Base-by-base conservation (phyloP, 2,888 invertebrate species). In the Omphaloscelis lunosa region DNA sequence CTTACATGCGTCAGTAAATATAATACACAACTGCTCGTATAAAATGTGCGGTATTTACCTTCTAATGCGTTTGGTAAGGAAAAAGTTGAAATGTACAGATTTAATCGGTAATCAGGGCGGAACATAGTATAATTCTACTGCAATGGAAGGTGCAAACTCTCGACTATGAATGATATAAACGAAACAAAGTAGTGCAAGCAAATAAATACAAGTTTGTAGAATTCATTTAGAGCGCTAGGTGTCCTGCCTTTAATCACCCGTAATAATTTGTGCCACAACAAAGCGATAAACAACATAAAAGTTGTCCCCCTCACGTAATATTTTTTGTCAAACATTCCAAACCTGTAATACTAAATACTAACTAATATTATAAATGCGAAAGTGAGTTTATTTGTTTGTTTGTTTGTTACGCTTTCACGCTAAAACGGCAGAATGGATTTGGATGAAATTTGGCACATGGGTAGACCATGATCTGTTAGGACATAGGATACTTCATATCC, bases 1-100 rank as follows among this genome's bases (percentile, higher is more conserved):
- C 83, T 83, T 83, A 79, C 85, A 82, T 80, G 68, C 84, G 84
- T 82, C 85, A 80, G 80, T 85, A 80, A 86, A 80, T 84, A 77
- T 87, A 77, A 71, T 80, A 80, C 75, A 85, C 76, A 80, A 81
- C 69, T 76, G 65, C 63, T 66, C 74, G 74, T 72, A 69, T 72
- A 76, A 76, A 82, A 74, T 77, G 77, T 75, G 71, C 48, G 62
- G 72, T 62, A 78, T 82, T 73, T 82, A 82, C 86, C 59, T 75
- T 72, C 61, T 67, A 72, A 75, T 69, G 71, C 56, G 70, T 73
- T 71, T 51, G 51, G 62, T 41, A 73, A 72, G 45, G 51, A 80
- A 80, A 72, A 53, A 84, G 27, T 78, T 82, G 75, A 68, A 75
- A 75, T 69, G 63, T 68, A 48, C 53, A 80, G 80, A 71, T 84